phyloP scores from a whole-genome alignment of 2,888 invertebrate genomes.

The Dynastes tityus region DNA sequence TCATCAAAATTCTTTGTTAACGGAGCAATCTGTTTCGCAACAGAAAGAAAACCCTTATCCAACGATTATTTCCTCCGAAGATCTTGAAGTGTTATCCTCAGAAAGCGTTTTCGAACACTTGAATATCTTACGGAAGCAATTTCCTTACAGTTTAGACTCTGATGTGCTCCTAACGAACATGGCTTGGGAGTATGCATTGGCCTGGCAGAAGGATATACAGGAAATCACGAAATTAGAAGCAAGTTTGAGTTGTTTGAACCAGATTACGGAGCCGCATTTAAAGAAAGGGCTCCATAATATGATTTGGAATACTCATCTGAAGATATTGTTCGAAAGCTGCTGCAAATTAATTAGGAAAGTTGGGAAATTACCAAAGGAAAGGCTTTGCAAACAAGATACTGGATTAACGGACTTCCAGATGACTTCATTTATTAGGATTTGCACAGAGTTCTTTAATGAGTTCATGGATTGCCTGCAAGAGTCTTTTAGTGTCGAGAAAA shows the following conservation, averaged over 20 bases:
- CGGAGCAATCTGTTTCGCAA: constrained; percentile 46
- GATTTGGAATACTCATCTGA: constrained; percentile 92
- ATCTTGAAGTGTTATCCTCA: constrained; percentile 53
- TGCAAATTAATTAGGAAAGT: constrained; percentile 86
- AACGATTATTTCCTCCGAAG: constrained; percentile 57
- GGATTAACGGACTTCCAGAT: constrained; percentile 80
- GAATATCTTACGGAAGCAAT: constrained; percentile 80
- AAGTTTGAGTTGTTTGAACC: constrained; percentile 80
- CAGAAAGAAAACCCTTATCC: constrained; percentile 50
- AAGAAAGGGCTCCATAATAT: constrained; percentile 88
- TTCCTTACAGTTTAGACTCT: constrained; percentile 88
- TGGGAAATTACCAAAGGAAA: constrained; percentile 89
- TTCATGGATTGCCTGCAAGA: constrained; percentile 70
- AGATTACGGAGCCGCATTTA: constrained; percentile 79
- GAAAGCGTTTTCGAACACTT: constrained; percentile 76
- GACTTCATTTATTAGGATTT: constrained; percentile 70
- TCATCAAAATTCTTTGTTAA: constrained; percentile 13
- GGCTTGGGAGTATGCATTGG: constrained; percentile 92
- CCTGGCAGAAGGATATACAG: constrained; percentile 87
- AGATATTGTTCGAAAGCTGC: constrained; percentile 83
- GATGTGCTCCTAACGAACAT: constrained; percentile 88
- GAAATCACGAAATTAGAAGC: constrained; percentile 79
- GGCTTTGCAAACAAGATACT: constrained; percentile 84
- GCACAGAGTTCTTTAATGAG: constrained; percentile 71
- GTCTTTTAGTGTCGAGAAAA: constrained; percentile 64